Conservation (phyloP, 2,888 invertebrate species). For the Torymus aiolomorphi region DNA sequence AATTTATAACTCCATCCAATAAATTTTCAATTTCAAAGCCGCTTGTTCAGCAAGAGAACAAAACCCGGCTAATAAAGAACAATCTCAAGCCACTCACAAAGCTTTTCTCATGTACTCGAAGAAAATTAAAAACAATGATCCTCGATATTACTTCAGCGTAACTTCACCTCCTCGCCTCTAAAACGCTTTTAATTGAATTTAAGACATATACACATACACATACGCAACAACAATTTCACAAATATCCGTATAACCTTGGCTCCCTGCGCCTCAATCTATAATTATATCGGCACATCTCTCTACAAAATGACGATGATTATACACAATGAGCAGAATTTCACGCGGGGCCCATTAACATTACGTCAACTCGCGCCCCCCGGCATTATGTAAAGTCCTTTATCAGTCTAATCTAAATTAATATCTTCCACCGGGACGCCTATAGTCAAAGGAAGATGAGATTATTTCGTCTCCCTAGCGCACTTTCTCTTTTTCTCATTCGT, state of each 20-base stretch:
- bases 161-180: background rate
- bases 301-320: slow-evolving; percentile 27
- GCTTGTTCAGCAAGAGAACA: no score
- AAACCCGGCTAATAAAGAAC: no score
- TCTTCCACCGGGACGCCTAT: background rate
- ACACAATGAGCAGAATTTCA: slow-evolving; percentile 42
- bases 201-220: background rate
- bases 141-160: background rate
- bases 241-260: slow-evolving; percentile 35
- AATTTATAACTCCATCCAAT: no score
- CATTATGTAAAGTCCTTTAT: slow-evolving; percentile 51
- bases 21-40: no score
- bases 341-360: slow-evolving; percentile 37
- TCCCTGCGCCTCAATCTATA: slow-evolving; percentile 34
- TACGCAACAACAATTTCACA: slow-evolving; percentile 27
- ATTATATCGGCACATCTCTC: slow-evolving; percentile 25
- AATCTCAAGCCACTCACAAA: no score
- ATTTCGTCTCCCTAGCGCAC: slow-evolving; percentile 32
- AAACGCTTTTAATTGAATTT: slow-evolving; percentile 37
- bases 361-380: slow-evolving; percentile 5
- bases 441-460: slow-evolving; percentile 41
- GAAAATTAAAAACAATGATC: slow-evolving; percentile 24
- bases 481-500: slow-evolving; percentile 51
- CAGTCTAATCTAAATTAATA: slow-evolving; percentile 55
- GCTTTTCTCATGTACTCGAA: background rate